Evolutionary conservation across 2,113 vertebrate genomes (phyloP).

Genomic region (Lasiurus cinereus): DNA sequence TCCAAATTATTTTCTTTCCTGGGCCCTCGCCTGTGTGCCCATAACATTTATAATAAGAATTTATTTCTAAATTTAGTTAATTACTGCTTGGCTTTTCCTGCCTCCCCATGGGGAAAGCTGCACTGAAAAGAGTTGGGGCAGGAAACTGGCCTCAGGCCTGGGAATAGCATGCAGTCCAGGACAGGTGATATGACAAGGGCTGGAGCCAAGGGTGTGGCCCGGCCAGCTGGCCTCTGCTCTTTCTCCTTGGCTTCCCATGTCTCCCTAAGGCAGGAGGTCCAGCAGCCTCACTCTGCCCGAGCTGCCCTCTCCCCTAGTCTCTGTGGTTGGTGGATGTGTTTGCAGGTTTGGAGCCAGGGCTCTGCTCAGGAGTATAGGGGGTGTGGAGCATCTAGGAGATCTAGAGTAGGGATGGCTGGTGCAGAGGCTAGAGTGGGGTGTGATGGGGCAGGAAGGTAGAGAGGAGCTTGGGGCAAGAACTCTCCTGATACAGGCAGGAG

Average conservation of each 20-base stretch:
- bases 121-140: background rate
- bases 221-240: background rate
- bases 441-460: background rate
- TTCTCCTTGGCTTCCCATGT: background rate
- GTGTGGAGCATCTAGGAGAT: background rate
- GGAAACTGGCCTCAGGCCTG: slow-evolving; percentile 7
- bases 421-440: background rate
- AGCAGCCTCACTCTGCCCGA: background rate
- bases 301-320: background rate
- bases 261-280: background rate
- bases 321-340: background rate
- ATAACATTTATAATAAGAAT: slow-evolving; percentile 1
- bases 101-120: background rate
- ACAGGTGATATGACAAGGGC: background rate
- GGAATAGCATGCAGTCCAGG: background rate
- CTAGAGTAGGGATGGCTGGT: background rate
- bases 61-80: slow-evolving; percentile 60
- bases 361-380: background rate
- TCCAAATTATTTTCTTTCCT: background rate
- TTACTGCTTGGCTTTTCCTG: background rate
- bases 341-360: background rate
- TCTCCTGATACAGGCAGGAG: background rate
- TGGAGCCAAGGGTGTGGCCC: background rate
- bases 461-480: background rate
- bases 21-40: background rate